Evolutionary conservation across 2,113 vertebrate species (phyloP).

Genomic region (Burhinus bistriatus): DNA sequence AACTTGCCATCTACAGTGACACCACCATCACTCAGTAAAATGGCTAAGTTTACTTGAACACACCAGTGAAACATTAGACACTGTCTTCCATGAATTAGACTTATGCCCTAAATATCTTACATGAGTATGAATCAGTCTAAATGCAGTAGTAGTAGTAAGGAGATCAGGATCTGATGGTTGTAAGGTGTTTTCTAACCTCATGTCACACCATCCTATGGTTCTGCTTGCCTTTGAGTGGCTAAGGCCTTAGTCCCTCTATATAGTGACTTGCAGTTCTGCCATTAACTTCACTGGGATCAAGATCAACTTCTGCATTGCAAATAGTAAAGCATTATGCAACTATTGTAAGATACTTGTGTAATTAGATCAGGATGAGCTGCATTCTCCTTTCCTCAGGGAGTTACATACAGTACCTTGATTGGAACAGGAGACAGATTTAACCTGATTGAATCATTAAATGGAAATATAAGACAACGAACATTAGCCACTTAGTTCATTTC

Average conservation of each 20-base stretch:
- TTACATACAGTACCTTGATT: not conserved
- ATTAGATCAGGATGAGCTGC: not conserved
- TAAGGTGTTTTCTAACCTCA: not conserved
- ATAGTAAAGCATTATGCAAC: not conserved
- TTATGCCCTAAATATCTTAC: not conserved
- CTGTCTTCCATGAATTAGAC: not conserved
- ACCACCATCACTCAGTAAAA: not conserved
- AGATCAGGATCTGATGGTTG: not conserved
- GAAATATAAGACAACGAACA: constrained; percentile 40
- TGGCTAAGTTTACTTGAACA: not conserved
- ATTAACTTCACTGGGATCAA: not conserved
- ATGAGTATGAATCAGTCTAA: not conserved
- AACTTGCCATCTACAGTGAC: not conserved
- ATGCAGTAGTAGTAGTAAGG: not conserved
- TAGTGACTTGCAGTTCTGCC: not conserved
- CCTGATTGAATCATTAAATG: constrained; percentile 37
- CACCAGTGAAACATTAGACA: not conserved
- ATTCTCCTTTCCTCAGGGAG: not conserved
- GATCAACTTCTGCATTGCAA: not conserved
- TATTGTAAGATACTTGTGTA: not conserved
- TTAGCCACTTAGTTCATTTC: constrained; percentile 38
- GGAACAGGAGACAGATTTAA: constrained; percentile 33
- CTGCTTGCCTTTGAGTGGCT: not conserved
- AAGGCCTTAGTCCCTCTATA: not conserved
- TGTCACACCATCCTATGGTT: not conserved